These are phyloP conservation scores for Myotis brandtii DNA, from an alignment of 2,113 vertebrate species.

Conservation along the genomic window DNA sequence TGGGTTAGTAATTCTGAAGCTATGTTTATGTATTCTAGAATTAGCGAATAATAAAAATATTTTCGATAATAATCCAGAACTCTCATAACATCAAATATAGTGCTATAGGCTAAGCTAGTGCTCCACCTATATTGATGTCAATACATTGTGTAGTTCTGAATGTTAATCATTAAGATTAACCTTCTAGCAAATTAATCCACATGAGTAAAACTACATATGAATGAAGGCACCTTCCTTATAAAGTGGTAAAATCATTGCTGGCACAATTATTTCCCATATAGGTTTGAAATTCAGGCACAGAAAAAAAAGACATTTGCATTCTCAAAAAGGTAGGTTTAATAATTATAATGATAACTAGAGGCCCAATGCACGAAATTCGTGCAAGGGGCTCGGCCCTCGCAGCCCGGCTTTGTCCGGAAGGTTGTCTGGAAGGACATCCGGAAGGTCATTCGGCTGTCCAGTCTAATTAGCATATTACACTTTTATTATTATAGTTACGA, in stretches of 20 bases:
- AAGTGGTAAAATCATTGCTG: not conserved
- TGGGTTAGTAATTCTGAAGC: not conserved
- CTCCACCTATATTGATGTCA: not conserved
- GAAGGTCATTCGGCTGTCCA: too few species aligned
- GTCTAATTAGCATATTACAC: too few species aligned
- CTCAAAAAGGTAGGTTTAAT: not conserved
- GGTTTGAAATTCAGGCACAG: not conserved
- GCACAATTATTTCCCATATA: not conserved
- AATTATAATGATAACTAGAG: not conserved
- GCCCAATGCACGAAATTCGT: too few species aligned
- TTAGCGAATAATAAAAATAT: not conserved
- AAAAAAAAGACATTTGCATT: not conserved
- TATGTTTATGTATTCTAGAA: not conserved
- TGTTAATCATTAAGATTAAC: not conserved
- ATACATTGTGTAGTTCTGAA: not conserved
- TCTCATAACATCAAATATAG: not conserved
- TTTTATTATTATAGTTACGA: too few species aligned
- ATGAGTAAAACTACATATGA: not conserved
- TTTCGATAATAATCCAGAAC: not conserved
- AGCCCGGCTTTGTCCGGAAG: too few species aligned
- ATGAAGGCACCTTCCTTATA: not conserved
- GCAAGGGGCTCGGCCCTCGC: too few species aligned
- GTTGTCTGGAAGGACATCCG: too few species aligned
- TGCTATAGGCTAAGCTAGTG: not conserved
- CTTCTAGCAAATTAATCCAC: not conserved